phyloP scores from a whole-genome alignment of 2,888 invertebrate genomes.

The Dryadula phaetusa region DNA sequence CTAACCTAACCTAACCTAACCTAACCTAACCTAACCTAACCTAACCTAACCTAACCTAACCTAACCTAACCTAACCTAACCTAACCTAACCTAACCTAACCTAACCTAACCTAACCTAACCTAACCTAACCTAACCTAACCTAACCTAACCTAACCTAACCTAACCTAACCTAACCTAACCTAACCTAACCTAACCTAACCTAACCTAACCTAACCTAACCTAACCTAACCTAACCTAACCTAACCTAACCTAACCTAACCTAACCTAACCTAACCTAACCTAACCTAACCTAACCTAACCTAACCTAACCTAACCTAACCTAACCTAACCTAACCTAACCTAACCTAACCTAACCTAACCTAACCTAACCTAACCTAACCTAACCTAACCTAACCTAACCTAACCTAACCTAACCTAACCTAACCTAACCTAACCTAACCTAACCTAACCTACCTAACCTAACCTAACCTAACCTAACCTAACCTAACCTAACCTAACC shows the following conservation, averaged over 20 bases:
- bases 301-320: conserved; percentile 43
- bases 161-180: conserved; percentile 25
- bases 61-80: conserved; percentile 11
- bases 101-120: too few relatives aligned
- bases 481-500: conserved; percentile 3
- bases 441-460: too few relatives aligned
- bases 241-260: conserved; percentile 24
- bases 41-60: conserved; percentile 21
- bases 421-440: too few relatives aligned
- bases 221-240: conserved; percentile 27
- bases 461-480: too few relatives aligned
- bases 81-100: not conserved
- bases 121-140: too few relatives aligned
- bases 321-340: conserved; percentile 41
- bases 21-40: conserved; percentile 19
- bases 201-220: conserved; percentile 40
- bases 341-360: conserved; percentile 41
- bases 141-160: too few relatives aligned
- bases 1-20: conserved; percentile 19
- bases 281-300: conserved; percentile 42
- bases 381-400: conserved; percentile 39
- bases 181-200: conserved; percentile 40
- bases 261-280: conserved; percentile 38
- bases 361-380: conserved; percentile 41
- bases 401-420: conserved; percentile 1